phyloP scores from a whole-genome alignment of 2,113 vertebrate genomes.

The Cichladusa arquata region DNA sequence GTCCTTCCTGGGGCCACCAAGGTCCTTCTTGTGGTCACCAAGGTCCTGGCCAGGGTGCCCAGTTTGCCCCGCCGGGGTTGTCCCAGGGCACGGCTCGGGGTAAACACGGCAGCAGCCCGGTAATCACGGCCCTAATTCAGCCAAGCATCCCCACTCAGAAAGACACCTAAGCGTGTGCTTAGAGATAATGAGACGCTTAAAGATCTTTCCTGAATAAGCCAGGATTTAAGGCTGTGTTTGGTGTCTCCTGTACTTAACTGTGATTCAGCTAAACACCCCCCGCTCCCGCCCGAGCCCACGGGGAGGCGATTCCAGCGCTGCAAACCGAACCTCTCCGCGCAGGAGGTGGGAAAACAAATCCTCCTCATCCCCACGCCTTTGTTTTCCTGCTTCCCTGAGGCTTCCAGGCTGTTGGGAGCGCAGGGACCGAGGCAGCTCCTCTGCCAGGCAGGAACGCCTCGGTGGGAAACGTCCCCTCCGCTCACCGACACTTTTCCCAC shows the following conservation, averaged over 20 bases:
- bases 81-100: not conserved
- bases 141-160: not conserved
- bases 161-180: not conserved
- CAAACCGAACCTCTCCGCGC: not conserved
- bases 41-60: not conserved
- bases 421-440: not conserved
- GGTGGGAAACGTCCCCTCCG: not conserved
- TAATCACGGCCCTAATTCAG: not conserved
- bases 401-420: not conserved
- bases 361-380: not conserved
- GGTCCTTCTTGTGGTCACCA: not conserved
- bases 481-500: conserved; percentile 70
- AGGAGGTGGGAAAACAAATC: not conserved
- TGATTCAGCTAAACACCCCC: not conserved
- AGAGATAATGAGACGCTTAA: not conserved
- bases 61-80: rapidly evolving
- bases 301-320: not conserved
- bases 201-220: not conserved
- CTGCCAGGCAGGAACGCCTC: not conserved
- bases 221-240: not conserved
- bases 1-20: too few species aligned
- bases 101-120: not conserved
- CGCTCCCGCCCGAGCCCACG: not conserved
- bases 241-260: not conserved
- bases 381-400: not conserved